Evolutionary conservation across 1,140 invertebrate genomes (phyloP).

Genomic region (Scaptomyza hsui): DNA sequence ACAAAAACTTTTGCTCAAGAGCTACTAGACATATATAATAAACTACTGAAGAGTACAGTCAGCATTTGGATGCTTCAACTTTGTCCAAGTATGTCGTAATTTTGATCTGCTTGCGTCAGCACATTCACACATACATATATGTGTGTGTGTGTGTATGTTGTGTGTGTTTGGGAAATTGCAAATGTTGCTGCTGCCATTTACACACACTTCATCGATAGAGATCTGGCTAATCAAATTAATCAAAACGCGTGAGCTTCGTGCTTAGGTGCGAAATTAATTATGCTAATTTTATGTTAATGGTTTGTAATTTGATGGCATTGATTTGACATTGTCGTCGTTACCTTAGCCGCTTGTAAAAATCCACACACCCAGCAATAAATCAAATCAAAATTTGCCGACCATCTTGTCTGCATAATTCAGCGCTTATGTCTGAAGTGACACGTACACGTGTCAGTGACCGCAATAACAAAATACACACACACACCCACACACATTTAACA

Average conservation of each 20-base stretch:
- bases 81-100: conserved; percentile 3
- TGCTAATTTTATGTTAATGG: conserved; percentile 70
- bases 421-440: conserved; percentile 51
- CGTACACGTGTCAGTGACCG: conserved; percentile 73
- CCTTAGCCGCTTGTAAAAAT: conserved; percentile 40
- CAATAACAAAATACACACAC: conserved; percentile 41
- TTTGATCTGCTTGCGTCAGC: neutral
- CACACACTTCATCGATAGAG: conserved; percentile 8
- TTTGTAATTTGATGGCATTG: conserved; percentile 72
- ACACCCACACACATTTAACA: no score
- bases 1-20: conserved; percentile 10
- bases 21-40: neutral
- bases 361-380: conserved; percentile 59
- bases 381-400: conserved; percentile 62
- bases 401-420: conserved; percentile 70
- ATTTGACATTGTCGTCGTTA: conserved; percentile 55
- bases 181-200: conserved; percentile 15
- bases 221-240: conserved; percentile 60
- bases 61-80: conserved; percentile 1
- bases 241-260: conserved; percentile 29
- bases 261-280: conserved; percentile 68
- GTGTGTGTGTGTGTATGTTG: neutral
- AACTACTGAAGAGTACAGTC: neutral
- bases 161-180: conserved; percentile 21
- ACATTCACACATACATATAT: neutral